Base-by-base conservation (phyloP, 2,888 invertebrate species). In the Spodoptera picta region DNA sequence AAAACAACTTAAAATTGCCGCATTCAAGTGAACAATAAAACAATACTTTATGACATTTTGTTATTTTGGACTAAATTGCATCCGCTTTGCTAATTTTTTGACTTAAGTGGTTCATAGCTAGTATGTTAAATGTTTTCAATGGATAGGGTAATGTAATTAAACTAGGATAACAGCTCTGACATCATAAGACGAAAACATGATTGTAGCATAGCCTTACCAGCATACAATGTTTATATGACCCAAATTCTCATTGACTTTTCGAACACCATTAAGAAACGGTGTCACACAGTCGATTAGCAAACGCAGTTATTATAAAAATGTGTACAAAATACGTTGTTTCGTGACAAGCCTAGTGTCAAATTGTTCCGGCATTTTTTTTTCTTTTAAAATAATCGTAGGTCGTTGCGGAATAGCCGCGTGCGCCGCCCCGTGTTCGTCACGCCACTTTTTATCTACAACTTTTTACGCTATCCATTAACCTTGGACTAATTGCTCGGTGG, bases 401-500 rank as follows among this genome's bases (percentile, higher is more conserved):
- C 65, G 77, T 88, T 88, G 83, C 86, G 81, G 85, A 86, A 87
- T 82, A 78, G 80, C 87, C 87, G 83, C 88, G 91, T 87, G 89
- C 85, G 73, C 59, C 11, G 89, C 85, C 73, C 59, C 11, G 64
- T 83, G 84, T 89, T 85, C 80, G 88, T 82, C 84, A 87, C 86
- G 90, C 86, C 68, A 85, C 73, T 85, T 87, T 88, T 89, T 88
- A 88, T 85, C 80, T 77, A 73, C 69, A 63, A 82, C 77, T 88
- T 89, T 90, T 90, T 87, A 85, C 78, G 64, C 70, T 79, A 75
- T 83, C 80, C 69, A 80, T 77, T 84, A 86, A 89, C 93, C 93
- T 92, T 93, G 92, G 77, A 84, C 91, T 88, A 88, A 90, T 90
- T 92, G 85, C 60, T 79, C 59, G 67, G 68, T 75, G 64, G 77